These are phyloP conservation scores for Macroramphosus scolopax DNA, from an alignment of 2,797 vertebrate genomes.

Conservation along the genomic window DNA sequence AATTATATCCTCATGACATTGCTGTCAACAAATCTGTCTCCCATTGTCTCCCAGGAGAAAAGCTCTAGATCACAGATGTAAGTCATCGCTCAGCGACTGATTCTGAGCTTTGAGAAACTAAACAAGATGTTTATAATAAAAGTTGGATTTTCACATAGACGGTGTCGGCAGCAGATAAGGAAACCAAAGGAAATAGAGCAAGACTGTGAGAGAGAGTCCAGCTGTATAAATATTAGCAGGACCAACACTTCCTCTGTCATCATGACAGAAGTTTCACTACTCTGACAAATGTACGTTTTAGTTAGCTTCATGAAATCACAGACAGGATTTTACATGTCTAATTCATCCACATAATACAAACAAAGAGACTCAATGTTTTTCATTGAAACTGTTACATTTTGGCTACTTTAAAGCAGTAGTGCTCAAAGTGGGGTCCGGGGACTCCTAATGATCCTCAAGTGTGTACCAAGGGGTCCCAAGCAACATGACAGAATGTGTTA, in stretches of 20 bases:
- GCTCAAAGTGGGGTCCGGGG: too few relatives aligned
- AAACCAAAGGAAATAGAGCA: slow-evolving; percentile 7
- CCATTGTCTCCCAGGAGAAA: background rate
- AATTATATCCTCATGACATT: slow-evolving; percentile 6
- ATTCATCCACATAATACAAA: too few relatives aligned
- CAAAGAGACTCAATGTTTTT: too few relatives aligned
- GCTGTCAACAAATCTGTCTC: slow-evolving; percentile 6
- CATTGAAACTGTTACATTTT: too few relatives aligned
- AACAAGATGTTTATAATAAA: background rate
- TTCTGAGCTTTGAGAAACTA: slow-evolving; percentile 1
- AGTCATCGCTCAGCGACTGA: background rate
- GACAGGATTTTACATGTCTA: too few relatives aligned
- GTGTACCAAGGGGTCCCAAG: too few relatives aligned
- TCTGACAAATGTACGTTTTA: background rate
- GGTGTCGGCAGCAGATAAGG: slow-evolving; percentile 15
- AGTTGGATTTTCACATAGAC: slow-evolving; percentile 3
- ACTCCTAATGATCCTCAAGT: too few relatives aligned
- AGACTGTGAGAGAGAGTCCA: slow-evolving; percentile 17
- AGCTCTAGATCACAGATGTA: slow-evolving; percentile 13
- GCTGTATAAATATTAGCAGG: slow-evolving; percentile 57
- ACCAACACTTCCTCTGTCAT: slow-evolving; percentile 29
- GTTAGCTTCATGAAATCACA: too few relatives aligned
- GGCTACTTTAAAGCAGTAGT: too few relatives aligned
- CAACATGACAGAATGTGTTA: too few relatives aligned
- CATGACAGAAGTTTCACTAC: slow-evolving; percentile 1